Percentiles rank a stretch among this genome's conserved stretches.
Conservation (phyloP, 2,888 invertebrate species). For the Idaea straminata region DNA sequence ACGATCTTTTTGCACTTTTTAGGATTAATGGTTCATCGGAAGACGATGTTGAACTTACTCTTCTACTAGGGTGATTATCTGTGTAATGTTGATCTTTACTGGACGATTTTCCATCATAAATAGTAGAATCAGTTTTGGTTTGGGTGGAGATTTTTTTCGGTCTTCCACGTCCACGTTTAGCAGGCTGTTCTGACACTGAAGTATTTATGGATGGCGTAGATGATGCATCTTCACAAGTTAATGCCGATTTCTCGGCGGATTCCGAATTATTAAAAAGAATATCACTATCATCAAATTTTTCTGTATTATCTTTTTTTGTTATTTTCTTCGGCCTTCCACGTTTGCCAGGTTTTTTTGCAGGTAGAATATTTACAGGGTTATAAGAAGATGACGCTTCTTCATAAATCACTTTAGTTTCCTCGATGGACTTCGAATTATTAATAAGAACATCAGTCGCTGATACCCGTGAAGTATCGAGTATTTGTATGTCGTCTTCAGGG, state of each 20-base stretch:
- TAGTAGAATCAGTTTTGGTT: background rate
- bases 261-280: background rate
- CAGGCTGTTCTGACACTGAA: background rate
- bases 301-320: background rate
- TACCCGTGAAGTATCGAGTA: background rate
- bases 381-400: background rate
- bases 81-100: background rate
- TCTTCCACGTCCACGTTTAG: constrained; percentile 13
- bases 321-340: background rate
- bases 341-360: background rate
- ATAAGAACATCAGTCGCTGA: background rate
- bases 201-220: background rate
- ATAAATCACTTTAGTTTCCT: background rate
- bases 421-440: background rate
- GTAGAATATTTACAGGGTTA: too few relatives aligned
- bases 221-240: background rate
- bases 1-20: background rate
- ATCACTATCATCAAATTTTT: background rate
- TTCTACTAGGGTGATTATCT: too few relatives aligned
- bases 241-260: background rate
- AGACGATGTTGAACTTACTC: background rate
- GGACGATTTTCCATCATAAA: background rate
- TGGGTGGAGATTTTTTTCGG: constrained; percentile 13
- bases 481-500: constrained; percentile 6
- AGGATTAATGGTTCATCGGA: background rate